Evolutionary conservation across 2,113 vertebrate genomes (phyloP), one percentile per base, ranked within the genome.

Genomic region (Galbula dea): DNA sequence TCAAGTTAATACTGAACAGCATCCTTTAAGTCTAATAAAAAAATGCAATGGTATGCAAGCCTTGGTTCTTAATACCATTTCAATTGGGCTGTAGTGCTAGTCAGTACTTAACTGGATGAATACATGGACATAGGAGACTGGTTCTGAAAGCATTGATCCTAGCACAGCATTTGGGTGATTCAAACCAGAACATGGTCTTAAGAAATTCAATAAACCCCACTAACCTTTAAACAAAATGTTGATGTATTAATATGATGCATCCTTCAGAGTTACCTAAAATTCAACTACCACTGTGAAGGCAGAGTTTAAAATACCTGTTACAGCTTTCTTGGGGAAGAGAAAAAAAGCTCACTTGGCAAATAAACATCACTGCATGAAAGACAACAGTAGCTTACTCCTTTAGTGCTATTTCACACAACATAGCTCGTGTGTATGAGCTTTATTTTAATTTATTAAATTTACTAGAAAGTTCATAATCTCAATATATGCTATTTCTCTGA

Each of bases 1-100:
- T 54, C 46, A 74, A 85, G 92, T 82, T 92, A 82, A 91, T 68
- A 79, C 32, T 66, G 67, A 86, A 76, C 10, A 86, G 51, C 74
- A 91, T 78, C 62, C 55, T 93, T 77, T 77, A 94, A 89, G 23
- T 67, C 85, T 34, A 83, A 48, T 89, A 95, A 91, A 46, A 45
- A 61, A 57, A 48, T 4, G 22, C 63, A 78, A 68, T 65, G n/a
- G 24, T 45, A 52, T 49, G 76, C 24, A 74, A 87, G 81, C 27
- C 62, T 84, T 37, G 57, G 46, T 81, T 75, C 66, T 84, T 84
- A 87, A 94, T 48, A 90, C 26, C 65, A 67, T 58, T 90, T 86
- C 43, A 67, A 84, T 78, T 86, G 68, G 76, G 86, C 86, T 51
- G 37, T 75, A 87, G 79, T 55, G 78, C 48, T 58, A 78, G 34